A percentile compares a stretch with the other conserved stretches of the same genome.
Evolutionary conservation across 2,888 invertebrate genomes (phyloP).

Genomic region (Temnothorax rugatulus): DNA sequence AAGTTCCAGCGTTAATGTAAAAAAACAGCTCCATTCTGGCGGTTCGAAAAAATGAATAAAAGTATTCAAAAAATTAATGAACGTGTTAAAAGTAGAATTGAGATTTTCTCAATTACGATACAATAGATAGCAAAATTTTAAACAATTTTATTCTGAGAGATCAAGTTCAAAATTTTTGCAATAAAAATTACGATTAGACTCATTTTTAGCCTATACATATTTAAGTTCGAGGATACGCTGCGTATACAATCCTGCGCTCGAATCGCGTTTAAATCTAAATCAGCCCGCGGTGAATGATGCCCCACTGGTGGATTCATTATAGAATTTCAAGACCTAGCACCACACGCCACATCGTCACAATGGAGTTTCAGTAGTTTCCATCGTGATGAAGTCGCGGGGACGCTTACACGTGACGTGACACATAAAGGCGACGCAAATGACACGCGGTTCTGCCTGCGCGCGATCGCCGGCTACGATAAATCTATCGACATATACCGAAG

Average conservation of each 20-base stretch:
- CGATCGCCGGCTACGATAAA: constrained; percentile 67
- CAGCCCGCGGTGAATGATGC: constrained; percentile 11
- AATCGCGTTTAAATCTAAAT: constrained; percentile 25
- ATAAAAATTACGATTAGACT: background rate
- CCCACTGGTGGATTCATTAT: background rate
- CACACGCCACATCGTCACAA: constrained; percentile 12
- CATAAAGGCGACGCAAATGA: constrained; percentile 50
- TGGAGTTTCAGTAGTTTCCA: constrained; percentile 35
- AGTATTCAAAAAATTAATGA: background rate
- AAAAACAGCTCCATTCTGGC: background rate
- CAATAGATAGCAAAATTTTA: background rate
- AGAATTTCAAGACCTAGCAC: constrained; percentile 21
- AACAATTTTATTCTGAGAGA: background rate
- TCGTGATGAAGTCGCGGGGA: constrained; percentile 34
- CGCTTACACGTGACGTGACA: constrained; percentile 28
- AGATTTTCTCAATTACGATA: background rate
- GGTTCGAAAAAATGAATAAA: background rate
- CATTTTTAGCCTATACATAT: background rate
- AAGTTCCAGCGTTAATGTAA: background rate
- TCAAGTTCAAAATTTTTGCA: background rate
- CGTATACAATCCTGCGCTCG: background rate
- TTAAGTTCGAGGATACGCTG: background rate
- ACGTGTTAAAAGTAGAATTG: background rate
- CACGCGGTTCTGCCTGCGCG: constrained; percentile 27
- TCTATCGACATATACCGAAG: constrained; percentile 67